A percentile compares a stretch with the other conserved stretches of the same genome.
These are phyloP conservation scores for Adelphocoris suturalis DNA, from an alignment of 2,888 invertebrate genomes.

Conservation along the genomic window DNA sequence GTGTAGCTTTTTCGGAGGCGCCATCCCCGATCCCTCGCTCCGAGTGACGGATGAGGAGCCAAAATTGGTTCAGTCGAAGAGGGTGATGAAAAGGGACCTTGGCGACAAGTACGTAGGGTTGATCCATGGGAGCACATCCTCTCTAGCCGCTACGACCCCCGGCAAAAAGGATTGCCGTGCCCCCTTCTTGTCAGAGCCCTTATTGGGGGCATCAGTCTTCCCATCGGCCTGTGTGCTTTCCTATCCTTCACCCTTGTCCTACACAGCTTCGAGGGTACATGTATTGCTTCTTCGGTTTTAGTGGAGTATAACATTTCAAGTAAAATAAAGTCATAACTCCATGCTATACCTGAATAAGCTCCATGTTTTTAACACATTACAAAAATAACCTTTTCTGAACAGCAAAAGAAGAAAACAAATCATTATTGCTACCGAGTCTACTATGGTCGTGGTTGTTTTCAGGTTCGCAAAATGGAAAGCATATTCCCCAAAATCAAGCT, in stretches of 20 bases:
- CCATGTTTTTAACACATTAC: too few relatives aligned
- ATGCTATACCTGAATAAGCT: too few relatives aligned
- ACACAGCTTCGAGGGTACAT: slow-evolving; percentile 6
- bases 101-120: slow-evolving; percentile 60
- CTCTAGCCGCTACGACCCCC: slow-evolving; percentile 38
- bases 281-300: background rate
- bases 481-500: too few relatives aligned
- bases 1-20: slow-evolving; percentile 20
- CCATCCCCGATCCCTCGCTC: slow-evolving; percentile 34
- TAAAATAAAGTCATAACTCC: background rate
- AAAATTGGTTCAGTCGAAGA: slow-evolving; percentile 56
- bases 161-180: slow-evolving; percentile 51
- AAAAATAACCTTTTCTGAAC: too few relatives aligned
- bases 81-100: slow-evolving; percentile 51
- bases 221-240: slow-evolving; percentile 3
- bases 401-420: too few relatives aligned
- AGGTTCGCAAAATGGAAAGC: too few relatives aligned
- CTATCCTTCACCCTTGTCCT: slow-evolving; percentile 32
- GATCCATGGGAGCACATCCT: slow-evolving; percentile 60
- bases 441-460: too few relatives aligned
- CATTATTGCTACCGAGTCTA: too few relatives aligned
- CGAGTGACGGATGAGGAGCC: slow-evolving; percentile 60
- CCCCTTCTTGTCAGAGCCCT: slow-evolving; percentile 58
- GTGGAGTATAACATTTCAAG: background rate
- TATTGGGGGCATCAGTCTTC: slow-evolving; percentile 60